Evolutionary conservation across 2,888 invertebrate genomes (phyloP), one percentile per base, ranked within the genome.

Genomic region (Autographa pulchrina): DNA sequence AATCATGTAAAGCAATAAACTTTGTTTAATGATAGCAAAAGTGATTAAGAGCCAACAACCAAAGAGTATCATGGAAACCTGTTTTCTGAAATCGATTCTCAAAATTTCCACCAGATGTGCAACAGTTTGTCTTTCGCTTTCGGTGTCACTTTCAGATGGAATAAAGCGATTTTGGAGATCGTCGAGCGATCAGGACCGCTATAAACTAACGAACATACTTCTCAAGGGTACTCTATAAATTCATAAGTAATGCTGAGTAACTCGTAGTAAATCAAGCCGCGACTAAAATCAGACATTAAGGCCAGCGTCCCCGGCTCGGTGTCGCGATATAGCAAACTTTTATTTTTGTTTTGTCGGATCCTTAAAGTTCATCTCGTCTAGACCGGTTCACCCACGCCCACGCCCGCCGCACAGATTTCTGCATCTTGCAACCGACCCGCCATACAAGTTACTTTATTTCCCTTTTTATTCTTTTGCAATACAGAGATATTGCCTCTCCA

Each of bases 281-380:
- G 78, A 80, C 86, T 87, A 87, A 88, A 87, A 86, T 90, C 89
- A 90, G 91, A 88, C 89, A 89, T 90, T 91, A 91, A 91, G 89
- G 87, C 85, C 88, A 85, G 83, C 84, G 86, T 87, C 88, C 88
- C 87, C 82, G 85, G 90, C 89, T 89, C 89, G 86, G 89, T 92
- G 93, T 92, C 92, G 92, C 93, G 90, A 89, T 92, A 88, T 88
- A 84, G 88, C 88, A 82, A 85, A 86, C 88, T 90, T 93, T 95
- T 94, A 91, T 94, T 94, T 86, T 94, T 91, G 89, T 94, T 94
- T 93, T 89, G 91, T 90, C 87, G 86, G 92, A 92, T 92, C 91
- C 92, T 93, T 94, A 93, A 94, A 94, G 95, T 95, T 95, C 95
- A 94, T 92, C 94, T 92, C 87, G 94, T 94, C 93, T 93, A 93